Base-by-base conservation (phyloP, 35 echinoderm and acorn worm species). In the Acanthaster planci region DNA sequence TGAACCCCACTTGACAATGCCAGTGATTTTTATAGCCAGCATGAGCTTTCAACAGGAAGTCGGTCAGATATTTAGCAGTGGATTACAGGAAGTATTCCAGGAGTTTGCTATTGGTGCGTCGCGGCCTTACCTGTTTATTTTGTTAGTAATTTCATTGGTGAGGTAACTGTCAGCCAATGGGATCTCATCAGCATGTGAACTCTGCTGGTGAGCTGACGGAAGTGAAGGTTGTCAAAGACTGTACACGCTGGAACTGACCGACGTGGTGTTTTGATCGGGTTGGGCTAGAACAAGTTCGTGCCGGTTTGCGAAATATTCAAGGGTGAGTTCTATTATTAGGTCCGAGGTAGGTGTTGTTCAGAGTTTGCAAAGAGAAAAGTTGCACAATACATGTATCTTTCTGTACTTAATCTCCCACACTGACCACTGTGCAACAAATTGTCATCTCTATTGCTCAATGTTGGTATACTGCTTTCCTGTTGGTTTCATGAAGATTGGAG, bases 161-260 rank as follows among this genome's bases (percentile, higher is more conserved):
- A 72, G 26, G 64, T 72, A 72, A 72, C 64, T 72, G 10, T 72
- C 30, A 36, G 26, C 64, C 64, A 72, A 72, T 72, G 34, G 26
- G 64, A 30, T 72, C 26, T 10, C 64, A 14, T 7, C 64, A 72
- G 23, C 8, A 72, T 29, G 64, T 14, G 29, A n/a, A n/a, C n/a
- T n/a, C n/a, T 68, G 29, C 29, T 68, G 23, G 29, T 68, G 34
- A 34, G 60, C 14, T 72, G 4, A 47, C n/a, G n/a, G n/a, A n/a
- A n/a, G 64, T 26, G 64, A 9, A 72, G 4, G 23, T 12, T 0
- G 34, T 72, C 16, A 68, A 22, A 27, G 12, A 0, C 14, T 16
- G 22, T 72, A 72, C 64, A 72, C 64, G 64, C 30, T 72, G 64
- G 42, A 72, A 72, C 0, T 34, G 34, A 72, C 64, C 23, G 34